Evolutionary conservation across 2,888 invertebrate genomes (phyloP).

Genomic region (Thumatha senex): DNA sequence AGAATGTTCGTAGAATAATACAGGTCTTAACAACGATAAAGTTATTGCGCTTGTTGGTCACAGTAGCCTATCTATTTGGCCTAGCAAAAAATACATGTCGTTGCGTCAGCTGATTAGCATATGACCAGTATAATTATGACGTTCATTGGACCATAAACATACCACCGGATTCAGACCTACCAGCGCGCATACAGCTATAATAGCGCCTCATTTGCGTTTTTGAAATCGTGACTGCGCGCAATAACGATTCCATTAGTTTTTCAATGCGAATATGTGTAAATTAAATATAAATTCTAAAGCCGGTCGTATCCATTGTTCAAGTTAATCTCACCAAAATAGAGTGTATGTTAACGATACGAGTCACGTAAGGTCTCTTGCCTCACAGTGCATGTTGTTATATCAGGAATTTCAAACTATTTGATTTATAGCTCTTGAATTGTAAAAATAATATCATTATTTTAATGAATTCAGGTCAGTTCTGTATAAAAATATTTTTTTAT

Average conservation of each 20-base stretch:
- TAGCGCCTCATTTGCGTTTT: constrained; percentile 55
- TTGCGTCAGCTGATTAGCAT: constrained; percentile 51
- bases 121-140: constrained; percentile 52
- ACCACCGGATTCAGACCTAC: constrained; percentile 52
- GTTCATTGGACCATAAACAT: constrained; percentile 50
- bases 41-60: not conserved
- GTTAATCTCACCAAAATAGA: constrained; percentile 44
- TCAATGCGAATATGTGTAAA: constrained; percentile 60
- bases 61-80: not conserved
- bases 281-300: constrained; percentile 51
- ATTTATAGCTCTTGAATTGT: not conserved
- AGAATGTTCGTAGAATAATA: too few relatives aligned
- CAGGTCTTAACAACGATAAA: not conserved
- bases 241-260: constrained; percentile 66
- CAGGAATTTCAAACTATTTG: constrained; percentile 13
- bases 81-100: constrained; percentile 24
- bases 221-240: constrained; percentile 63
- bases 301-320: constrained; percentile 45
- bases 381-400: constrained; percentile 14
- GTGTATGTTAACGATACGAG: constrained; percentile 36
- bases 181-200: constrained; percentile 32
- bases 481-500: not conserved
- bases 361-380: constrained; percentile 42
- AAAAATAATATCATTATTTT: not conserved
- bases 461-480: not conserved